These are phyloP conservation scores for Meandrina meandrites DNA, from an alignment of 92 coral and sea anemone species.

Conservation along the genomic window DNA sequence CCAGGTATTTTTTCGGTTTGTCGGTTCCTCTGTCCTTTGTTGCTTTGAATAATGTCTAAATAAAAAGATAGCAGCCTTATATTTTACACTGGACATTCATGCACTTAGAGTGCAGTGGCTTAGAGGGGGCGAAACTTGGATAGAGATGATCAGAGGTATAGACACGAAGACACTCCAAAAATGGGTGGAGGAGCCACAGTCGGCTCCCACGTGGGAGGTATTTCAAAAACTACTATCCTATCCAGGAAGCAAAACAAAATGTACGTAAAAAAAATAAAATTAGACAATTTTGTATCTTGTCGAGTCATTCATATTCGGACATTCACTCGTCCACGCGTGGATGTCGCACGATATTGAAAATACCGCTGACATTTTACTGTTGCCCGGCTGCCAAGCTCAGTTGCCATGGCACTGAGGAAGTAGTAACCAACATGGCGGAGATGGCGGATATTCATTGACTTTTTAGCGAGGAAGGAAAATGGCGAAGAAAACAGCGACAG, in stretches of 20 bases:
- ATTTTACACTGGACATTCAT: no score
- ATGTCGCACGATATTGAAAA: not conserved
- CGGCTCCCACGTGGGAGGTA: no score
- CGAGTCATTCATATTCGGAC: no score
- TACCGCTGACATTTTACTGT: slow-evolving; percentile 16
- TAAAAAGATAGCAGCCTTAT: not conserved
- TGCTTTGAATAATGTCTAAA: not conserved
- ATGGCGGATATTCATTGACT: slow-evolving; percentile 40
- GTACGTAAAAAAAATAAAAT: no score
- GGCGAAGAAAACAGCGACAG: slow-evolving; percentile 81
- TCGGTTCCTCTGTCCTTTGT: not conserved
- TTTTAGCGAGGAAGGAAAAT: slow-evolving; percentile 25
- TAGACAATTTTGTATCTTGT: no score
- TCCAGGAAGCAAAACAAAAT: no score
- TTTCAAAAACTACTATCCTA: no score
- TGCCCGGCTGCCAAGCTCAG: not conserved
- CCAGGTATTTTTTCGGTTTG: not conserved
- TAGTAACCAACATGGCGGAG: slow-evolving; percentile 46
- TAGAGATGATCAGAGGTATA: no score
- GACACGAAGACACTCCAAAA: no score
- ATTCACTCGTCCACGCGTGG: not conserved
- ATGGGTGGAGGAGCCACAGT: no score
- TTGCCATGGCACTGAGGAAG: slow-evolving; percentile 20
- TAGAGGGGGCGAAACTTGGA: no score
- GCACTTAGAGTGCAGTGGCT: no score